A percentile compares a stretch with the other conserved stretches of the same genome.
Evolutionary conservation across 2,888 invertebrate genomes (phyloP).

Genomic region (Acronicta leporina): DNA sequence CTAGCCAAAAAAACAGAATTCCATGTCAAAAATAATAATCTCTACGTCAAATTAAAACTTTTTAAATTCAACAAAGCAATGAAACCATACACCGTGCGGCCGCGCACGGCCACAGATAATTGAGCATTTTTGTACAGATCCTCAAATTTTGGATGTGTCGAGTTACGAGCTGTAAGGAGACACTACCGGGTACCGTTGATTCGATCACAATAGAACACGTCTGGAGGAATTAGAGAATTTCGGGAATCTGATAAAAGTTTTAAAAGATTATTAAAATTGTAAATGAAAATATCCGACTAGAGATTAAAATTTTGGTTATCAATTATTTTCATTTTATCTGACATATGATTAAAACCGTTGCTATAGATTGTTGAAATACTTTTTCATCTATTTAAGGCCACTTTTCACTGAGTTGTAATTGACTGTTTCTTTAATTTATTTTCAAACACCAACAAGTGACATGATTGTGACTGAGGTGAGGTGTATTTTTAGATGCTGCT

Average conservation of each 20-base stretch:
- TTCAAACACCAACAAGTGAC: too few species aligned
- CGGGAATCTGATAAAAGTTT: slow-evolving; percentile 39
- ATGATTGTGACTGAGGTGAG: too few species aligned
- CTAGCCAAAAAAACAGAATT: slow-evolving; percentile 24
- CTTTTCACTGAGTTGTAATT: too few species aligned
- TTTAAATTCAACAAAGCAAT: slow-evolving; percentile 49
- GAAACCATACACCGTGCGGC: slow-evolving; percentile 52
- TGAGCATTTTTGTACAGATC: slow-evolving; percentile 52
- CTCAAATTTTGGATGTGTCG: slow-evolving; percentile 52
- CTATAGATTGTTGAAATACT: too few species aligned
- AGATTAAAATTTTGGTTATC: not conserved
- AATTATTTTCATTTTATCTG: not conserved
- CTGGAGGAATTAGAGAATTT: slow-evolving; percentile 63
- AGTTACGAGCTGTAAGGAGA: slow-evolving; percentile 58
- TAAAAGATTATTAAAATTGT: slow-evolving; percentile 6
- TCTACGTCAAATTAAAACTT: slow-evolving; percentile 45
- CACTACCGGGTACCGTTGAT: slow-evolving; percentile 62
- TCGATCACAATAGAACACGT: slow-evolving; percentile 65
- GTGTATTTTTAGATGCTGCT: too few species aligned
- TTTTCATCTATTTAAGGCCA: too few species aligned
- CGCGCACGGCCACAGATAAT: slow-evolving; percentile 56
- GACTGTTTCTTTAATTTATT: too few species aligned
- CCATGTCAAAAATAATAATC: slow-evolving; percentile 19
- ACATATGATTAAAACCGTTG: too few species aligned
- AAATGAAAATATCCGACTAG: slow-evolving; percentile 3